phyloP scores from a whole-genome alignment of 2,113 vertebrate genomes.

The Pygoscelis antarcticus region DNA sequence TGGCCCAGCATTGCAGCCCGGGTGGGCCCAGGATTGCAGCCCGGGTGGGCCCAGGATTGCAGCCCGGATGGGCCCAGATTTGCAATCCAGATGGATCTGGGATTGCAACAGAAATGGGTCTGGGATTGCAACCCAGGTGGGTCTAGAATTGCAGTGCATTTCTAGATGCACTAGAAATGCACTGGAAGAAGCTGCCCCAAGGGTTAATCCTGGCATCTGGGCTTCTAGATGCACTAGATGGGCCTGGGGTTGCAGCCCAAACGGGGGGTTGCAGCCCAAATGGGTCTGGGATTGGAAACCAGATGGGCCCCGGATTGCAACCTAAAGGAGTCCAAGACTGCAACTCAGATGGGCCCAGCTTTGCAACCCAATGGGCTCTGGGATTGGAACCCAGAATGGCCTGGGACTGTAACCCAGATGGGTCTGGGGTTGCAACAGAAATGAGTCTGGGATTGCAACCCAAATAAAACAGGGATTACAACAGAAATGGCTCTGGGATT shows the following conservation, averaged over 20 bases:
- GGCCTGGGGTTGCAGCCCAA: not conserved
- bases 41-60: not conserved
- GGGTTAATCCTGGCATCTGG: too few relatives aligned
- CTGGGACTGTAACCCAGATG: not conserved
- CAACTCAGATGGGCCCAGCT: too few relatives aligned
- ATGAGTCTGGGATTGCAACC: not conserved
- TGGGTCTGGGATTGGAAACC: too few relatives aligned
- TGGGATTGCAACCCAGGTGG: not conserved
- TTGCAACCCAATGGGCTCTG: not conserved
- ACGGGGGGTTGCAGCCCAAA: not conserved
- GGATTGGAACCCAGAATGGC: not conserved
- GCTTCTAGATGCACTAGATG: too few relatives aligned
- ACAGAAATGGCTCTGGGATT: not conserved
- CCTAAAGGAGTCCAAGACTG: accelerated
- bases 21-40: too few relatives aligned
- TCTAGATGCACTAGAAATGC: too few relatives aligned
- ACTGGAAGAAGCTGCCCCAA: too few relatives aligned
- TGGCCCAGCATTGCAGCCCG: too few relatives aligned
- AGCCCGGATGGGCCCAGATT: not conserved
- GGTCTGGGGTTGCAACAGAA: not conserved
- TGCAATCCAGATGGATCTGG: not conserved
- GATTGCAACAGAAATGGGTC: too few relatives aligned
- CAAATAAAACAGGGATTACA: not conserved
- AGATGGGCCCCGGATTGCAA: not conserved
- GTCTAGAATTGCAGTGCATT: not conserved